Percentiles rank a stretch among this genome's conserved stretches.
These are phyloP conservation scores for Drosophila flavopinicola DNA, from an alignment of 2,888 invertebrate genomes.

Conservation along the genomic window DNA sequence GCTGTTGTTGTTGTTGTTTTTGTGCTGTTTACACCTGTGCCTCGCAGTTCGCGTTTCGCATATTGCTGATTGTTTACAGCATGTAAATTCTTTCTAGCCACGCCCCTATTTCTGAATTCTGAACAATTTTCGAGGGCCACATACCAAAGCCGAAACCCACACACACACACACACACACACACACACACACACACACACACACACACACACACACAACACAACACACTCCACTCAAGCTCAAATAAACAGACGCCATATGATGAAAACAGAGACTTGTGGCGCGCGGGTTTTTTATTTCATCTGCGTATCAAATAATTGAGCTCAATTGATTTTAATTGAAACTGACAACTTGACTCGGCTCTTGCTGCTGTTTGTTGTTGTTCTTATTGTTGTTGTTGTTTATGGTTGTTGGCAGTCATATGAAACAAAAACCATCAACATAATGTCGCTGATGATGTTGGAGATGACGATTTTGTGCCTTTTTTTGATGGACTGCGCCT, in stretches of 20 bases:
- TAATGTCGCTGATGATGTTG: constrained; percentile 39
- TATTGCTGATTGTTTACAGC: constrained; percentile 51
- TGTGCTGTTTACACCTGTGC: constrained; percentile 62
- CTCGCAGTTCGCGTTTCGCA: constrained; percentile 29
- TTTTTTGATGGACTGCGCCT: constrained; percentile 35
- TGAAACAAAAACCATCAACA: constrained; percentile 68
- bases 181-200: constrained; percentile 34
- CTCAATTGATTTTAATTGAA: constrained; percentile 80
- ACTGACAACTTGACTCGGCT: constrained; percentile 67
- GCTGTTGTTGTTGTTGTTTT: constrained; percentile 12
- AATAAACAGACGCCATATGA: constrained; percentile 16
- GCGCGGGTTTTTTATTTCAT: constrained; percentile 65
- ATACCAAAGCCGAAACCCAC: constrained; percentile 56
- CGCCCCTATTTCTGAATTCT: constrained; percentile 55
- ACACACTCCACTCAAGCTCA: too few species aligned
- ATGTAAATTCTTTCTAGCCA: constrained; percentile 55
- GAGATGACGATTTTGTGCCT: constrained; percentile 19
- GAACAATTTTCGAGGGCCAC: constrained; percentile 46
- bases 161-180: constrained; percentile 34
- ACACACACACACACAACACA: constrained; percentile 38
- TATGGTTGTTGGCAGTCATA: constrained; percentile 42
- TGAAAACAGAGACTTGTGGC: constrained; percentile 37
- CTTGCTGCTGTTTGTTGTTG: constrained; percentile 35
- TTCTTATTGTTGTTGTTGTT: constrained; percentile 26
- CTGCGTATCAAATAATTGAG: constrained; percentile 78